Base-by-base conservation (phyloP, 2,888 invertebrate species). In the Esperia sulphurella region DNA sequence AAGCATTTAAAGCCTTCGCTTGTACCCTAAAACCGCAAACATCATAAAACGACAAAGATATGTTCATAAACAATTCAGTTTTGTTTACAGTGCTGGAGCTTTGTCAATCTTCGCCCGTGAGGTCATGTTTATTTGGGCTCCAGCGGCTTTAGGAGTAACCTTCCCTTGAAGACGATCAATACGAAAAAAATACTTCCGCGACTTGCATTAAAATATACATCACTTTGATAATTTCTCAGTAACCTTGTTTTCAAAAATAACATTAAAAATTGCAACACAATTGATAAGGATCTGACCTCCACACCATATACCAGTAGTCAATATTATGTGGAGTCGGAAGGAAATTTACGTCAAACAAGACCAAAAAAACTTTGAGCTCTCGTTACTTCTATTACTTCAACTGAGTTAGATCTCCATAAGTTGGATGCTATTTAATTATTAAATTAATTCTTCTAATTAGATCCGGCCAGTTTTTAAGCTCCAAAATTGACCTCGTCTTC, bases 81-180 rank as follows among this genome's bases (percentile, higher is more conserved):
- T 33, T 43, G 45, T 45, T 45, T 39, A 30, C n/a, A 10, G 29
- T 8, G 8, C 30, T 42, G 21, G 38, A 50, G 46, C 52, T 63
- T 58, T 66, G 54, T 68, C 65, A 63, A 59, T 71, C 61, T 51
- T 54, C 63, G 46, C 60, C 10, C 7, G 5, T 12, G 30, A 45
- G 45, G 39, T 30, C 39, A 21, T n/a, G 30, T 39, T 38, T 45
- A 12, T 39, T 29, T 43, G n/a, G 39, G 8, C n/a, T 4, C 39
- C 38, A 12, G 10, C 38, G 14, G 14, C 10, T 14, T 38, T 45
- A 28, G 33, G 58, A 59, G 50, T 48, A 75, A 63, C 83, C 82
- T 83, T 82, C 70, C 79, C 82, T 82, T 80, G 82, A 69, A 64
- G 48, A 52, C 58, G 61, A 61, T 59, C 63, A 57, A 66, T 58